phyloP scores from a whole-genome alignment of 2,888 invertebrate genomes.

The Ormyrus thymus region DNA sequence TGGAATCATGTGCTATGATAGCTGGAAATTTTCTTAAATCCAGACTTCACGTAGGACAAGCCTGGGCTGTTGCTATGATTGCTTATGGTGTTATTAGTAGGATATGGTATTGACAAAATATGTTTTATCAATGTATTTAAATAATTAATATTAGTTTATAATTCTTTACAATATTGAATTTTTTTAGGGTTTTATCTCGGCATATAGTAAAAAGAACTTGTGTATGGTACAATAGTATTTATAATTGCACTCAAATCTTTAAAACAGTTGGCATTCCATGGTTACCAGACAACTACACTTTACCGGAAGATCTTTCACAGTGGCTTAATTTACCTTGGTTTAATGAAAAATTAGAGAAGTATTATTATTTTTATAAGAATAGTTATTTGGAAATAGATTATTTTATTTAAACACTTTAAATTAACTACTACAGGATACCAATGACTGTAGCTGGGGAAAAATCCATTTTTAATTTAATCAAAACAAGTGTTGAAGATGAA shows the following conservation, averaged over 20 bases:
- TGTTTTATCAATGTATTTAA: neutral
- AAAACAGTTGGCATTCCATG: constrained; percentile 76
- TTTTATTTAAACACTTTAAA: neutral
- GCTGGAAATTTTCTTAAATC: constrained; percentile 77
- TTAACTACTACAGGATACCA: constrained; percentile 42
- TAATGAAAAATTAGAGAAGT: constrained; percentile 72
- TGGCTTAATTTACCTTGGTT: constrained; percentile 77
- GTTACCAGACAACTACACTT: constrained; percentile 74
- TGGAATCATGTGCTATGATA: constrained; percentile 76
- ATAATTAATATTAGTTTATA: constrained; percentile 4
- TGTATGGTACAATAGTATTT: constrained; percentile 77
- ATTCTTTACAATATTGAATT: constrained; percentile 5
- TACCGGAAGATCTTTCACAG: constrained; percentile 75
- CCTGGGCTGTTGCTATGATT: constrained; percentile 78
- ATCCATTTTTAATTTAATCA: constrained; percentile 66
- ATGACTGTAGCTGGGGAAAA: constrained; percentile 52
- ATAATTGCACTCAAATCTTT: constrained; percentile 73
- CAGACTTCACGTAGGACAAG: constrained; percentile 77
- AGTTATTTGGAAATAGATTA: neutral
- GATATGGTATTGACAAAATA: constrained; percentile 73
- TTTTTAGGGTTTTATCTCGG: constrained; percentile 73
- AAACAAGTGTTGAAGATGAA: constrained; percentile 26
- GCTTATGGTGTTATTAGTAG: constrained; percentile 78
- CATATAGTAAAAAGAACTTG: constrained; percentile 76
- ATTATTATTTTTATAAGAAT: constrained; percentile 10